Conservation (phyloP, 1,140 invertebrate species). For the Zophobas morio region DNA sequence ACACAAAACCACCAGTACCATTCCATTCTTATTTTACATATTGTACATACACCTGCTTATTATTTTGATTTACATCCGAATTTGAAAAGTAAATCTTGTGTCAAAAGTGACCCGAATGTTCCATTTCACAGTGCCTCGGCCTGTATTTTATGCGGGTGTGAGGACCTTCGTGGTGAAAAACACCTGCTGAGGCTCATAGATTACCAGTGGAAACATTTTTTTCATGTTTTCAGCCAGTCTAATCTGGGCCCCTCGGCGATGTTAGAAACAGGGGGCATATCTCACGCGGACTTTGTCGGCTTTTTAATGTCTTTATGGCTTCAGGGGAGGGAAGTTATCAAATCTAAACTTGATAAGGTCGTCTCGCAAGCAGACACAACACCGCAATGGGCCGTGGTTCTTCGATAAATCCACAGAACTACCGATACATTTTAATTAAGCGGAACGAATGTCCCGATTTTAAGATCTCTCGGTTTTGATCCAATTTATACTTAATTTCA, state of each 20-base stretch:
- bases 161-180: background rate
- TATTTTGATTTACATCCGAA: no score
- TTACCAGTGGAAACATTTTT: conserved; percentile 17
- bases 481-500: conserved; percentile 41
- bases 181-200: conserved; percentile 34
- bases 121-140: no score
- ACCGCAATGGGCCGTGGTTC: background rate
- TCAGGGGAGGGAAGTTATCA: conserved; percentile 41
- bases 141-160: background rate
- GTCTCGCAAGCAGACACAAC: conserved; percentile 30
- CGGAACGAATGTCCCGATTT: conserved; percentile 34
- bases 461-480: conserved; percentile 37
- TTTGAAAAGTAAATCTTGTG: no score
- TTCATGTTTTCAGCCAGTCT: conserved; percentile 24
- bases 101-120: no score
- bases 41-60: no score
- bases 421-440: conserved; percentile 42
- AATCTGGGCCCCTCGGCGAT: conserved; percentile 13
- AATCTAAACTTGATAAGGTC: conserved; percentile 36
- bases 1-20: no score
- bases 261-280: conserved; percentile 19
- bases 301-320: conserved; percentile 47
- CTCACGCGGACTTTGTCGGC: conserved; percentile 30
- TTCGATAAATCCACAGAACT: conserved; percentile 27
- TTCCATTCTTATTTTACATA: no score